Percentiles rank a stretch among this genome's conserved stretches.
These are phyloP conservation scores for Spodoptera frugiperda DNA, from an alignment of 1,140 invertebrate genomes.

Conservation along the genomic window DNA sequence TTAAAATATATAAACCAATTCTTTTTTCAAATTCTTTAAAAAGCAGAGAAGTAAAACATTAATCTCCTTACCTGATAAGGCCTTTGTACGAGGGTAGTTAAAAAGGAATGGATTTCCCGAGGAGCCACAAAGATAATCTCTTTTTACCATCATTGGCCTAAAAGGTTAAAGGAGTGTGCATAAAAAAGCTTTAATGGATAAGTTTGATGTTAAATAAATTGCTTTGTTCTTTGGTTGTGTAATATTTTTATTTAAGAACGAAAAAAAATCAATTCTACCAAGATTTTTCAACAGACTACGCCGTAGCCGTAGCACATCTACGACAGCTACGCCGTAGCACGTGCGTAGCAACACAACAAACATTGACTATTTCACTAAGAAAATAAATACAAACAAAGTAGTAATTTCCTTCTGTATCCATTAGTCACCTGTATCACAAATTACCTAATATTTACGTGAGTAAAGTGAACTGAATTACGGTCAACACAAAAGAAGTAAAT, in stretches of 20 bases:
- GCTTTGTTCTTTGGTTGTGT: conserved; percentile 6
- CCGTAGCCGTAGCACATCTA: not conserved
- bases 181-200: conserved; percentile 31
- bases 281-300: not conserved
- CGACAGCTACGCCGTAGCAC: conserved; percentile 10
- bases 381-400: not conserved
- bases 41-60: conserved; percentile 20
- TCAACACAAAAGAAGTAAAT: conserved; percentile 22
- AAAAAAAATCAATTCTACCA: not conserved
- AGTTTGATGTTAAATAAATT: conserved; percentile 28
- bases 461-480: not conserved
- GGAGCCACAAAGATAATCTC: conserved; percentile 21
- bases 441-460: conserved; percentile 7
- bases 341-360: not conserved
- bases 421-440: conserved; percentile 5
- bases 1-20: not conserved
- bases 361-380: too few relatives aligned
- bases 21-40: conserved; percentile 21
- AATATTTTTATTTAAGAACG: not conserved
- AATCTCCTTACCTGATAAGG: conserved; percentile 34
- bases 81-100: conserved; percentile 27
- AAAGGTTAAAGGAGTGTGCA: conserved; percentile 26
- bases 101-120: conserved; percentile 24
- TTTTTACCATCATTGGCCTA: conserved; percentile 25
- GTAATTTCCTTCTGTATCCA: not conserved